phyloP scores from a whole-genome alignment of 2,113 vertebrate species.

The Nannospalax galili region DNA sequence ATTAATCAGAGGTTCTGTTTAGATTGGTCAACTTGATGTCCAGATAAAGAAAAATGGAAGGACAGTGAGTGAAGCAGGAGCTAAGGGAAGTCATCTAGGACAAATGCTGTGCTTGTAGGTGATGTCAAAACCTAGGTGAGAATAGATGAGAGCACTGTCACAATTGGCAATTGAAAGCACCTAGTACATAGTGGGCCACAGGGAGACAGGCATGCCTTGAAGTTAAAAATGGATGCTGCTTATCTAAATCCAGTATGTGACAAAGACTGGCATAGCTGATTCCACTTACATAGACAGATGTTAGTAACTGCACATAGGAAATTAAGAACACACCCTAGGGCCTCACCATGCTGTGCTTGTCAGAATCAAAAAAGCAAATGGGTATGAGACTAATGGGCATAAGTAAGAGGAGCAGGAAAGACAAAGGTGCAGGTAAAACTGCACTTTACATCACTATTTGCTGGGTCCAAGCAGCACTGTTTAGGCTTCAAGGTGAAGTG shows the following conservation, averaged over 20 bases:
- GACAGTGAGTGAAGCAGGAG: background rate
- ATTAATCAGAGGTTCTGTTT: background rate
- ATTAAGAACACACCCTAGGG: background rate
- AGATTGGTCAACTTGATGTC: background rate
- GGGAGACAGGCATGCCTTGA: background rate
- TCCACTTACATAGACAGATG: background rate
- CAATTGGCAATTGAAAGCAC: background rate
- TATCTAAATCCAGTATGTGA: background rate
- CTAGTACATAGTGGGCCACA: background rate
- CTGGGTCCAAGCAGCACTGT: background rate
- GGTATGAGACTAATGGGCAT: background rate
- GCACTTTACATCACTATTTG: background rate
- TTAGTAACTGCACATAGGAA: no score
- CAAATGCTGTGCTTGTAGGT: rapidly evolving
- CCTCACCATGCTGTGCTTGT: background rate
- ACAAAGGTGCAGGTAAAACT: background rate
- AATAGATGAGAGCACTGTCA: background rate
- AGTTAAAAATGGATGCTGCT: background rate
- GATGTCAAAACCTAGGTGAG: no score
- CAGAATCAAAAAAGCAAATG: background rate
- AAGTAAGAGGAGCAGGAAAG: background rate
- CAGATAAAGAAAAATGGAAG: no score
- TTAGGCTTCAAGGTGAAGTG: background rate
- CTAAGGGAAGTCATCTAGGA: no score
- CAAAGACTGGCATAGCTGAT: background rate